Base-by-base conservation (phyloP, 2,113 vertebrate genomes). In the Odontophorus gujanensis region DNA sequence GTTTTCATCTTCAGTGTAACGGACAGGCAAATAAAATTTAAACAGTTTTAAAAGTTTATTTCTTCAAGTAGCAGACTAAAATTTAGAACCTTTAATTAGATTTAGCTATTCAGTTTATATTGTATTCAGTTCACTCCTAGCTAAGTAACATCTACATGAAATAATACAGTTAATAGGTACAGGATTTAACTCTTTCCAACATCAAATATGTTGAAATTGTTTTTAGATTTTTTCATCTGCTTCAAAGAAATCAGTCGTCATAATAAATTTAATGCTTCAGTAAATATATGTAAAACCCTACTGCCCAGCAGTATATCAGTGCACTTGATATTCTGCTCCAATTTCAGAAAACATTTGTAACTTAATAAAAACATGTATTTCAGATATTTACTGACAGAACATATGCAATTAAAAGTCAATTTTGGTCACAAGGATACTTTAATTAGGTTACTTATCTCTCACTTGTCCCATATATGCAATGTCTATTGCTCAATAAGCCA, bases 371-470 rank as follows among this genome's bases (percentile, higher is more conserved):
- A 42, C 25, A 78, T 47, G 30, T 45, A 61, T 58, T 94, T 93
- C 57, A 74, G 55, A 65, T 50, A 77, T 61, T 72, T 59, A 67
- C 47, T 71, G 69, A 71, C 61, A 93, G 69, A 90, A 93, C 28
- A 24, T 16, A 88, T 71, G 73, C 50, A 95, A 88, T 83, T 94
- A 90, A 55, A 90, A 93, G 76, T 45, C 57, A 71, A 14, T 74
- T 89, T 86, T 83, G 80, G 85, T 86, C 85, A 90, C 63, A 47
- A 83, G 77, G 83, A 74, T 40, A 78, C 47, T 69, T 88, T 91
- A 92, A 79, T 78, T 92, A 75, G 65, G 88, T 93, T 88, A 86
- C 83, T 93, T 89, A 71, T 92, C 50, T 94, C 85, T 95, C 90
- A 94, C 51, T 93, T 95, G 87, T 95, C 93, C 90, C 93, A 96